These are phyloP conservation scores for Sebastes wilsoni DNA, from an alignment of 2,797 vertebrate species.

Conservation along the genomic window DNA sequence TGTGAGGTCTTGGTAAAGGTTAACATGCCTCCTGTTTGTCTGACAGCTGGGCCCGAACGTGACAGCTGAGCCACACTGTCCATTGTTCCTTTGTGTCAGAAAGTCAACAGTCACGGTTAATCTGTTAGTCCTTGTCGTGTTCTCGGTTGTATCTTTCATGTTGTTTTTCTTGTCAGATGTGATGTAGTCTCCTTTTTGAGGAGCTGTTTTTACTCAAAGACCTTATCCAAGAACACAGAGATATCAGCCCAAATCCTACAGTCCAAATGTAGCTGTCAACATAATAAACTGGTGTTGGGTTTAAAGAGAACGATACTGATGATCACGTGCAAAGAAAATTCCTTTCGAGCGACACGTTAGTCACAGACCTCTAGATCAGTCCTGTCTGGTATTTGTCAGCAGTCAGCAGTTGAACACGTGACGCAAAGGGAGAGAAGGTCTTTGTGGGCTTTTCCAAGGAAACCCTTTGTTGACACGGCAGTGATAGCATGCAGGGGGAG, in stretches of 20 bases:
- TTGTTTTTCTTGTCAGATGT: constrained; percentile 2
- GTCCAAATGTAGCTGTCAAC: background rate
- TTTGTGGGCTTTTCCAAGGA: constrained; percentile 76
- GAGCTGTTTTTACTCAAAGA: background rate
- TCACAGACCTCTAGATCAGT: constrained; percentile 2
- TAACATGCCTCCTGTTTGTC: constrained; percentile 27
- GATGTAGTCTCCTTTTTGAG: background rate
- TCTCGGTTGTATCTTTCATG: background rate
- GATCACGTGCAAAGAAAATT: background rate
- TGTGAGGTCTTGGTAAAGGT: constrained; percentile 5
- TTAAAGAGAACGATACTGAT: background rate
- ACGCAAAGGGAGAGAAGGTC: constrained; percentile 70
- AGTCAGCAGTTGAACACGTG: constrained; percentile 80
- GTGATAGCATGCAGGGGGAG: constrained; percentile 20
- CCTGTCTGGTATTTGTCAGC: constrained; percentile 57
- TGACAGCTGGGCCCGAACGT: constrained; percentile 50
- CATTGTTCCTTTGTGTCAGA: constrained; percentile 58
- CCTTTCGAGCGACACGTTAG: background rate
- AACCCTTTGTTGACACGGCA: constrained; percentile 70
- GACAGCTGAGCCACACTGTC: constrained; percentile 52
- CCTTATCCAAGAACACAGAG: background rate
- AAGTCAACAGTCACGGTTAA: constrained; percentile 20
- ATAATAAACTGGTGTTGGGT: background rate
- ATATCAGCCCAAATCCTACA: background rate
- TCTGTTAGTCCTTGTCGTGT: background rate